Evolutionary conservation across 2,113 vertebrate species (phyloP).

Genomic region (Anguilla rostrata): DNA sequence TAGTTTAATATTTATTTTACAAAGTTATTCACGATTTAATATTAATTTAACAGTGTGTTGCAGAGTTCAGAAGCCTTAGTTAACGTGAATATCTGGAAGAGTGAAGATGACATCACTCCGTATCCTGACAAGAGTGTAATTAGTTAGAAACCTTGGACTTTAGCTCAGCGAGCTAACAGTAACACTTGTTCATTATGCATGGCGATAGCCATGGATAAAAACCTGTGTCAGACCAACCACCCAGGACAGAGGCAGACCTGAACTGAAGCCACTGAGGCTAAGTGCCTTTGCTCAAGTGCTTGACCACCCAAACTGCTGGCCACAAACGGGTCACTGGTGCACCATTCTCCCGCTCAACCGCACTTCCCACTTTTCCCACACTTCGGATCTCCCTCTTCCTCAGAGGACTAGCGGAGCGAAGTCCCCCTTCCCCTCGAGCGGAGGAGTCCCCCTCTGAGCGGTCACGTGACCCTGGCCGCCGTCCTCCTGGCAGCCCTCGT

Average conservation of each 20-base stretch:
- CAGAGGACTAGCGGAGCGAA: slow-evolving; percentile 7
- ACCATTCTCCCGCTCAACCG: not conserved
- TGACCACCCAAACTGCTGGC: not conserved
- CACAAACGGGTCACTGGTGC: too few species aligned
- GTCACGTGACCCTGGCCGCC: not conserved
- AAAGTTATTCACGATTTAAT: not conserved
- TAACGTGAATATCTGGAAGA: not conserved
- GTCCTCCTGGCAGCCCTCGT: slow-evolving; percentile 10
- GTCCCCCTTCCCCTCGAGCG: not conserved
- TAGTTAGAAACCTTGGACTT: not conserved
- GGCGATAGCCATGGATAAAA: too few species aligned
- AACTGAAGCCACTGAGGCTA: not conserved
- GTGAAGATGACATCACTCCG: too few species aligned
- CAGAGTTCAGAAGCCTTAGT: not conserved
- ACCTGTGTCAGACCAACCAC: not conserved
- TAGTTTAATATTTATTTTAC: not conserved
- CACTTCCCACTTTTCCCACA: slow-evolving; percentile 6
- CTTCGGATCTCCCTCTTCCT: not conserved
- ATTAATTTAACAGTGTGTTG: too few species aligned
- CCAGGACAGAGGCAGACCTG: not conserved
- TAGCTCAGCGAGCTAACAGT: not conserved
- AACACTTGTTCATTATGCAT: not conserved
- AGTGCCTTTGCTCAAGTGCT: not conserved
- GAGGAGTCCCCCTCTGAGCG: not conserved
- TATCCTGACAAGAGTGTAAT: not conserved